These are phyloP conservation scores for Labroides dimidiatus DNA, from an alignment of 2,797 vertebrate species.

Conservation along the genomic window DNA sequence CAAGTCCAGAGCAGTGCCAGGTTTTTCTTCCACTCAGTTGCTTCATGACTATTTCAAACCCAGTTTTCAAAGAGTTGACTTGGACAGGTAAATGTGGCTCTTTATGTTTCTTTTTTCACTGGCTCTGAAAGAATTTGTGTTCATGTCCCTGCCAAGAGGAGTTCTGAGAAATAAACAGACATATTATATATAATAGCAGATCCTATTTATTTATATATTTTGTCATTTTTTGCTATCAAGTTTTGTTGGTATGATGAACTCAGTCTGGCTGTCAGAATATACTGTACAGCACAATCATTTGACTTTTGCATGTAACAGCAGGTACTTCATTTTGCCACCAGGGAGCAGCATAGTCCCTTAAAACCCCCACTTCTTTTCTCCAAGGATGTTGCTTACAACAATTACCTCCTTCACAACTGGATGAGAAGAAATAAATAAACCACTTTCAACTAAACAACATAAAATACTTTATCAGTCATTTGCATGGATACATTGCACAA, in stretches of 20 bases:
- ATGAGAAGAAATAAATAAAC: conserved; percentile 1
- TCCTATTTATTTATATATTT: neutral
- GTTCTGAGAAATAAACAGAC: too few relatives aligned
- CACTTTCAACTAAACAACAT: neutral
- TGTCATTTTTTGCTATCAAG: neutral
- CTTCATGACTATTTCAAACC: conserved; percentile 83
- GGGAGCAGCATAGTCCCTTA: conserved; percentile 76
- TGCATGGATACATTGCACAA: conserved; percentile 3
- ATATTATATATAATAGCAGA: too few relatives aligned
- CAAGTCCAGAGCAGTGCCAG: conserved; percentile 42
- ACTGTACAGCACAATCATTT: neutral
- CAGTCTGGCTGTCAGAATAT: neutral
- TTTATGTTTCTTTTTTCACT: neutral
- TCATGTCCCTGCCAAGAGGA: too few relatives aligned
- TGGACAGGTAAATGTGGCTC: conserved; percentile 86
- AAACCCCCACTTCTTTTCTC: conserved; percentile 1
- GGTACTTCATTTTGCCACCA: conserved; percentile 63
- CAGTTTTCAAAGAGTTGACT: conserved; percentile 86
- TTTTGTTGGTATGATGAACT: conserved; percentile 13
- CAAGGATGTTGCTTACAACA: conserved; percentile 1
- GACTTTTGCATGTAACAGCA: neutral
- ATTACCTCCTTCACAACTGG: neutral
- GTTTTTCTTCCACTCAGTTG: conserved; percentile 80
- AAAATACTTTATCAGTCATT: conserved; percentile 1
- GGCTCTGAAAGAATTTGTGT: too few relatives aligned